Conservation (phyloP, 2,888 invertebrate species). For the Troides oblongomaculatus region DNA sequence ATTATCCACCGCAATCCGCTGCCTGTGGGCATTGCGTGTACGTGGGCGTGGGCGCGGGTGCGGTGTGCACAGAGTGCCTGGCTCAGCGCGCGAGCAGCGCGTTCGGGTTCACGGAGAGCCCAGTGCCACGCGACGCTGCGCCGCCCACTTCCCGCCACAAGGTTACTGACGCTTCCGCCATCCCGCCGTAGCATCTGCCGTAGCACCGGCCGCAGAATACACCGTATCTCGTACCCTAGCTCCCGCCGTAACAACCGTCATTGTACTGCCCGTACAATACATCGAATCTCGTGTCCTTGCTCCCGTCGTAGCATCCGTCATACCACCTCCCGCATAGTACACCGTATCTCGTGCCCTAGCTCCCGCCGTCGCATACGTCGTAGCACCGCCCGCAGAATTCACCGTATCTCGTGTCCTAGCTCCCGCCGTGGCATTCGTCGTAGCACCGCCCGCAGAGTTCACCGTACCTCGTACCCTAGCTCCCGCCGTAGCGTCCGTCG, state of each 20-base stretch:
- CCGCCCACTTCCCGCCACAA: not conserved
- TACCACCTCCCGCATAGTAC: not conserved
- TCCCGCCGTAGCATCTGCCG: not conserved
- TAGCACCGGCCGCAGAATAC: not conserved
- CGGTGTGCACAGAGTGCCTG: conserved; percentile 34
- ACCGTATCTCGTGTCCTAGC: no score
- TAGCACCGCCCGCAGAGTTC: not conserved
- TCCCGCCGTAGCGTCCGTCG: not conserved
- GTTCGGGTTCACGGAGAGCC: conserved; percentile 70
- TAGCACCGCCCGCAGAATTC: no score
- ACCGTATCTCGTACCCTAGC: not conserved
- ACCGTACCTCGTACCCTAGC: not conserved
- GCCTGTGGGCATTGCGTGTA: not conserved
- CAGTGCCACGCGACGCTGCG: conserved; percentile 38
- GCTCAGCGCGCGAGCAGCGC: conserved; percentile 74
- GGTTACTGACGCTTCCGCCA: not conserved
- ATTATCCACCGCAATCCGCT: not conserved
- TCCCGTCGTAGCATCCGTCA: not conserved
- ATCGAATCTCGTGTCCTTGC: no score
- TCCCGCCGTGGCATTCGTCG: not conserved
- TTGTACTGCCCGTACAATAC: no score
- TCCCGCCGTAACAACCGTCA: not conserved
- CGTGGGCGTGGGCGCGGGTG: no score
- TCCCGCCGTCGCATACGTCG: not conserved
- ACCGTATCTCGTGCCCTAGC: not conserved